These are phyloP conservation scores for Tetramorium bicarinatum DNA, from an alignment of 2,888 invertebrate species.

Conservation along the genomic window DNA sequence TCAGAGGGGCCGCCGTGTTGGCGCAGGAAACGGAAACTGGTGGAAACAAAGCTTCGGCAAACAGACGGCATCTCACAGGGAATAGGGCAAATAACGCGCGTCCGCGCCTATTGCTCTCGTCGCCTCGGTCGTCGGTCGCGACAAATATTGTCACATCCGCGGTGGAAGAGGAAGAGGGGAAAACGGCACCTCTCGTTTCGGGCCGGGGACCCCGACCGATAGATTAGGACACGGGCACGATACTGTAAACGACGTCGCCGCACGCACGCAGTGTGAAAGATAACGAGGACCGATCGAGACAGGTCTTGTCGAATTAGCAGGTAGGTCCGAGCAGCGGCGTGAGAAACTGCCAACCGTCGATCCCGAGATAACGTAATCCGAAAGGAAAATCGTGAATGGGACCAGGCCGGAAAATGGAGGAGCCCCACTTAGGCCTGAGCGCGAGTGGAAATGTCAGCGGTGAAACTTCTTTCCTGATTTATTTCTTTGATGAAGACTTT, in stretches of 20 bases:
- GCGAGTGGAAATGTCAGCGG: neutral
- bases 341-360: slow-evolving; percentile 30
- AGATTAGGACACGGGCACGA: slow-evolving; percentile 71
- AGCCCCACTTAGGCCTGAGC: neutral
- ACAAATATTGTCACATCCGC: slow-evolving; percentile 82
- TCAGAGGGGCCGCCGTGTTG: slow-evolving; percentile 84
- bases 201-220: slow-evolving; percentile 64
- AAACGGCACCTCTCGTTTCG: slow-evolving; percentile 64
- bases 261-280: slow-evolving; percentile 65
- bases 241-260: slow-evolving; percentile 67
- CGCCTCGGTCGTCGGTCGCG: slow-evolving; percentile 68
- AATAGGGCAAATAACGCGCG: slow-evolving; percentile 81
- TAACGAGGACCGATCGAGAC: slow-evolving; percentile 77
- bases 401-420: neutral
- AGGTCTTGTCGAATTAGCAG: slow-evolving; percentile 79
- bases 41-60: slow-evolving; percentile 85
- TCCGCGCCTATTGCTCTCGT: slow-evolving; percentile 72
- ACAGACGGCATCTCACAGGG: slow-evolving; percentile 79
- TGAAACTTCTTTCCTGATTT: neutral
- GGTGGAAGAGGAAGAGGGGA: slow-evolving; percentile 53
- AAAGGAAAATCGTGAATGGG: slow-evolving; percentile 42
- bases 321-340: slow-evolving; percentile 62
- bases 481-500: neutral
- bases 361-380: slow-evolving; percentile 48
- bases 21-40: slow-evolving; percentile 86